Conservation (phyloP, 2,113 vertebrate genomes). For the Taxidea taxus region DNA sequence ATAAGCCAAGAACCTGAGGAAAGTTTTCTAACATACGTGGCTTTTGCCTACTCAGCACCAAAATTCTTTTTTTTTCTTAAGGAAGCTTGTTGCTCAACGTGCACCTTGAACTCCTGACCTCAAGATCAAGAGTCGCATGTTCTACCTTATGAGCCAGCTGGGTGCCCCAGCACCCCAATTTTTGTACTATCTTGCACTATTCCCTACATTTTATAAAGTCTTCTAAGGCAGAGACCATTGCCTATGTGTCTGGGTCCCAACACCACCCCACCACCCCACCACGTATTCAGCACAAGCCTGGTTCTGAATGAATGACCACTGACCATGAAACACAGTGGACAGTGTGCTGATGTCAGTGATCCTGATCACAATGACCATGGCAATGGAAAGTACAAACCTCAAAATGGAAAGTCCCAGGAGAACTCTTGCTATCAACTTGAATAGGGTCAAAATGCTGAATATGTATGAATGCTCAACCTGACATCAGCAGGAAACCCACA, state of each 20-base stretch:
- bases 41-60: neutral
- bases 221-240: neutral
- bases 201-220: neutral
- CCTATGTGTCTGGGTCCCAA: neutral
- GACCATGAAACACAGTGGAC: neutral
- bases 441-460: conserved; percentile 63
- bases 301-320: conserved; percentile 22
- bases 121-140: neutral
- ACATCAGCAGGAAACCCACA: conserved; percentile 69
- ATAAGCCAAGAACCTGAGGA: neutral
- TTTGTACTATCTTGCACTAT: neutral
- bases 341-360: conserved; percentile 44
- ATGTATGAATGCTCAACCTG: conserved; percentile 41
- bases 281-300: neutral
- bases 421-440: neutral
- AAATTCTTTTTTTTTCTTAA: neutral
- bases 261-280: neutral
- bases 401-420: neutral
- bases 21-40: neutral
- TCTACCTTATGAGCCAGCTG: neutral
- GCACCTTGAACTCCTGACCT: neutral
- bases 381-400: conserved; percentile 51
- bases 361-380: conserved; percentile 15
- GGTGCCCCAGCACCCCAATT: neutral
- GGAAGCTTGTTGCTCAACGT: neutral